These are phyloP conservation scores for Calliopum simillimum DNA, from an alignment of 2,888 invertebrate species.

Conservation along the genomic window DNA sequence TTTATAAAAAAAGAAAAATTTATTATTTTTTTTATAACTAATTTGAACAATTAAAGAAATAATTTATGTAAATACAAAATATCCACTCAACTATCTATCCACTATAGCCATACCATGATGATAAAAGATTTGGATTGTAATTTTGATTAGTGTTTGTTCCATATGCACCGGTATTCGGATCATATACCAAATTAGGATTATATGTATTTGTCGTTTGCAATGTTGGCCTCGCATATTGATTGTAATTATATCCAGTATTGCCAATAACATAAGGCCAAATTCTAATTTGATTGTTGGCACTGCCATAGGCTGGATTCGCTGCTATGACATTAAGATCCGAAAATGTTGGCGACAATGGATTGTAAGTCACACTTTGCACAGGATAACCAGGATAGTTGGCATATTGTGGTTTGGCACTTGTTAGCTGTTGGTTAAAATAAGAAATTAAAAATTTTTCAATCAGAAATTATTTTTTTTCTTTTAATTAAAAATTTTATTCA, in stretches of 20 bases:
- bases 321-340: constrained; percentile 31
- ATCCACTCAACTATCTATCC: too few relatives aligned
- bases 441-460: too few relatives aligned
- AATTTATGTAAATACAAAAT: too few relatives aligned
- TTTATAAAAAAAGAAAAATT: too few relatives aligned
- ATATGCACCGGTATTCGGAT: neutral
- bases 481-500: neutral
- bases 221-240: neutral
- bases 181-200: neutral
- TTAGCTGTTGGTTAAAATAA: neutral
- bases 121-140: too few relatives aligned
- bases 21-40: too few relatives aligned
- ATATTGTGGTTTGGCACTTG: neutral
- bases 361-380: neutral
- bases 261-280: constrained; percentile 42
- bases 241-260: constrained; percentile 26
- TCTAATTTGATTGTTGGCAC: constrained; percentile 28
- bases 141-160: too few relatives aligned
- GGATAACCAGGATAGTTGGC: constrained; percentile 1
- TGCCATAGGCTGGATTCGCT: constrained; percentile 10
- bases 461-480: neutral
- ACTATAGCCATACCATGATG: too few relatives aligned
- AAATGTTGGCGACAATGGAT: constrained; percentile 38
- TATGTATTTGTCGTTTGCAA: neutral
- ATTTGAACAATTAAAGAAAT: too few relatives aligned